These are phyloP conservation scores for Xiphophorus birchmanni DNA, from an alignment of 2,797 vertebrate species.

Conservation along the genomic window DNA sequence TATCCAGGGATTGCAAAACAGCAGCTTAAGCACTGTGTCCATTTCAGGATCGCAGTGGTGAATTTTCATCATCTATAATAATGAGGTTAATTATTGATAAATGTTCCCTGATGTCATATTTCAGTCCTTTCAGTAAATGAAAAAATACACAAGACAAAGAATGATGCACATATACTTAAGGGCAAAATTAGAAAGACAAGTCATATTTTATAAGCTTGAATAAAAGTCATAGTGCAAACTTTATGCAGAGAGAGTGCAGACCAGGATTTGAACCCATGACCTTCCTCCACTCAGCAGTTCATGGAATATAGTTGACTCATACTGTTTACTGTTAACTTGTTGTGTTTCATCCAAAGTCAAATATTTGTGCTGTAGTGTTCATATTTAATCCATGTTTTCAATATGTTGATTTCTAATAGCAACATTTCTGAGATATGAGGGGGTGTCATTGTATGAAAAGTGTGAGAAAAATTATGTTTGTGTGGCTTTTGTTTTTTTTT, in stretches of 20 bases:
- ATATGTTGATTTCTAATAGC: background rate
- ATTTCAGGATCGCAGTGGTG: slow-evolving; percentile 4
- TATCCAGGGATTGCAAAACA: slow-evolving; percentile 17
- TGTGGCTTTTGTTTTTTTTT: slow-evolving; percentile 33
- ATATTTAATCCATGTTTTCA: background rate
- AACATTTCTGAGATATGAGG: background rate
- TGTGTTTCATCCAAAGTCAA: background rate
- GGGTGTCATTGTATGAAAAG: background rate
- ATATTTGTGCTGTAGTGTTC: background rate
- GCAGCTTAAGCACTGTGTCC: slow-evolving; percentile 8
- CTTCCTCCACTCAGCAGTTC: background rate
- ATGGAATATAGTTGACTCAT: background rate
- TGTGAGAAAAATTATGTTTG: background rate
- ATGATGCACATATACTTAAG: background rate
- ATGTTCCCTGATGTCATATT: background rate
- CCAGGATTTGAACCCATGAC: background rate
- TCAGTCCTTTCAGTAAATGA: background rate
- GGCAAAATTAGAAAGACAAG: background rate
- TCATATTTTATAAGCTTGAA: background rate
- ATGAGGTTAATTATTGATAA: background rate
- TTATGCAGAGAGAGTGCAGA: background rate
- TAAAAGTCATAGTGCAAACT: background rate
- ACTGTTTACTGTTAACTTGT: background rate
- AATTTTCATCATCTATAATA: slow-evolving; percentile 6
- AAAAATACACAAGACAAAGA: background rate